Evolutionary conservation across 2,113 vertebrate genomes (phyloP).

Genomic region (Malurus elegans): DNA sequence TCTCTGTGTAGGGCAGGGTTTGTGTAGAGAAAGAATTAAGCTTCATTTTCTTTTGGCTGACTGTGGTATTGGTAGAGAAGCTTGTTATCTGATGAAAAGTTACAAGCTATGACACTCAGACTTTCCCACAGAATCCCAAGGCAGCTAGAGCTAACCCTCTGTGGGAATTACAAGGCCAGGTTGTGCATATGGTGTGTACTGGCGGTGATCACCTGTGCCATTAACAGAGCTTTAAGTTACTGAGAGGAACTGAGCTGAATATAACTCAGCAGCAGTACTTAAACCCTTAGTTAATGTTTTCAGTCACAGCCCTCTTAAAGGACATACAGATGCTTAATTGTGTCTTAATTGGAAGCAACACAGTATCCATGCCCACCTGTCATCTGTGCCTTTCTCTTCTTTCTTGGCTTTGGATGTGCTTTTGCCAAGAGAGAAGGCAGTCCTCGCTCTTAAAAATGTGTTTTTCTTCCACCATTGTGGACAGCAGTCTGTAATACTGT

Average conservation of each 20-base stretch:
- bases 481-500: background rate
- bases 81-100: background rate
- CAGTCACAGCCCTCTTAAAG: background rate
- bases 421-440: background rate
- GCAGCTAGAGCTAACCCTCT: background rate
- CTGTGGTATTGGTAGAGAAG: background rate
- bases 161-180: background rate
- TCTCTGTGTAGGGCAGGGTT: background rate
- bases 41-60: background rate
- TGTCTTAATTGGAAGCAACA: background rate
- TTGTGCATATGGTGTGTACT: rapidly evolving
- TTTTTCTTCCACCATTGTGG: background rate
- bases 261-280: background rate
- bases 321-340: background rate
- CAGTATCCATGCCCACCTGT: background rate
- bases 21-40: background rate
- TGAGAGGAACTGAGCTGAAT: background rate
- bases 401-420: background rate
- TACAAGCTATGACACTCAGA: background rate
- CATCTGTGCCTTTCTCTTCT: background rate
- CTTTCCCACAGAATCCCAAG: background rate
- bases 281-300: background rate
- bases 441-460: background rate
- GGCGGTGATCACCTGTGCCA: background rate
- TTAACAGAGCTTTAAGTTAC: background rate